phyloP scores from a whole-genome alignment of 2,888 invertebrate genomes.

The Prosopocoilus inquinatus region DNA sequence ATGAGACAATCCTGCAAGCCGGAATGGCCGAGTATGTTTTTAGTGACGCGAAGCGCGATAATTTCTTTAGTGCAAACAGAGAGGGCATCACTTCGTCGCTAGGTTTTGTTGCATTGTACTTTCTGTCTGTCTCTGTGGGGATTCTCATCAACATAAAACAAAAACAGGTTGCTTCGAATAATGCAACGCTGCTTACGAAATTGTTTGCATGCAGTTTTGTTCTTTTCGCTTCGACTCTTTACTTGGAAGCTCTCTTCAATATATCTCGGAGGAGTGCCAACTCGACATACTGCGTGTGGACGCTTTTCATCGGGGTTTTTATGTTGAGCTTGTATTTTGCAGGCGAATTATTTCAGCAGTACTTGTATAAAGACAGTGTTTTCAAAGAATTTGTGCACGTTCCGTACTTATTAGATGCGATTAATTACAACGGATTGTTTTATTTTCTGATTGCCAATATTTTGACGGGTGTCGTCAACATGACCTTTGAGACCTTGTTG shows the following conservation, averaged over 20 bases:
- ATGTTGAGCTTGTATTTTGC: conserved; percentile 57
- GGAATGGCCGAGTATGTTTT: conserved; percentile 73
- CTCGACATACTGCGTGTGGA: conserved; percentile 75
- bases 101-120: conserved; percentile 83
- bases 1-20: conserved; percentile 64
- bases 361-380: conserved; percentile 32
- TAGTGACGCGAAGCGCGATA: conserved; percentile 55
- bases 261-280: conserved; percentile 83
- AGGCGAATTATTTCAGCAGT: conserved; percentile 53
- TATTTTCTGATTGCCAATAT: conserved; percentile 84
- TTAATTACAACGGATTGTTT: conserved; percentile 79
- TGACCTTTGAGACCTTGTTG: conserved; percentile 63
- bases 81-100: conserved; percentile 86
- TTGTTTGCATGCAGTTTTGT: conserved; percentile 14
- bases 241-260: conserved; percentile 55
- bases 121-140: conserved; percentile 70
- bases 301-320: conserved; percentile 63
- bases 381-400: conserved; percentile 36
- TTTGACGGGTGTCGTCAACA: conserved; percentile 80
- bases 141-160: conserved; percentile 42
- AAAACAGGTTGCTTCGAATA: conserved; percentile 19
- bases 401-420: conserved; percentile 64
- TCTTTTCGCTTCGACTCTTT: conserved; percentile 52
- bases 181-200: conserved; percentile 18
- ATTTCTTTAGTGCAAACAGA: conserved; percentile 77